Evolutionary conservation across 1,140 invertebrate species (phyloP), one percentile per base, ranked within the genome.

Genomic region (Pissodes strobi): DNA sequence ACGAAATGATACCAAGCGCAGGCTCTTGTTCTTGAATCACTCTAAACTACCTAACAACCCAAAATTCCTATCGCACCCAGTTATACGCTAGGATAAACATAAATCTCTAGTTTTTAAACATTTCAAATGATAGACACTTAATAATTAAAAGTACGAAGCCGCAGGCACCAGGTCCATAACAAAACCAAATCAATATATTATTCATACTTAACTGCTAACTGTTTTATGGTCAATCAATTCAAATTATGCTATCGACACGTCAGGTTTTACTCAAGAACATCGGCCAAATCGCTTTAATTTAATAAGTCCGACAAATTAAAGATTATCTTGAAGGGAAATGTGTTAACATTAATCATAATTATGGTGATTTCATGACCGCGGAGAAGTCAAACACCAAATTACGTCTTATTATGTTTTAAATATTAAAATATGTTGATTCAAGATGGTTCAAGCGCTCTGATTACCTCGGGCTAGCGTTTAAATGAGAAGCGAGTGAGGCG

Each of bases 331-430:
- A 9, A 49, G 51, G 60, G 15, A 34, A 30, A 63, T 63, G 51
- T 45, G 60, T 63, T 43, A 63, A 55, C 51, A 63, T 63, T 63
- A 63, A 63, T 63, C 60, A 63, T 63, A 63, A 63, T 63, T 63
- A 63, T 55, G 60, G 49, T 55, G 60, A 63, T 63, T 55, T 49
- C 49, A 30, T 37, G 49, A 63, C 60, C 39, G 60, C 49, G 12
- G 41, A 53, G 38, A 43, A 55, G 39, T 63, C 49, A 63, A 63
- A 63, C 60, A 53, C 41, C 27, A 63, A 63, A 63, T 63, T 53
- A 63, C 60, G 38, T 43, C 49, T 63, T 34, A 30, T 53, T 37
- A 53, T 30, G 17, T 22, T 53, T 63, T 61, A 51, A 63, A 55
- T 53, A 49, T 63, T 63, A 46, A 63, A 63, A 63, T 63, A 53